These are phyloP conservation scores for Gryon sp. DNA, from an alignment of 1,140 invertebrate species.

Conservation along the genomic window DNA sequence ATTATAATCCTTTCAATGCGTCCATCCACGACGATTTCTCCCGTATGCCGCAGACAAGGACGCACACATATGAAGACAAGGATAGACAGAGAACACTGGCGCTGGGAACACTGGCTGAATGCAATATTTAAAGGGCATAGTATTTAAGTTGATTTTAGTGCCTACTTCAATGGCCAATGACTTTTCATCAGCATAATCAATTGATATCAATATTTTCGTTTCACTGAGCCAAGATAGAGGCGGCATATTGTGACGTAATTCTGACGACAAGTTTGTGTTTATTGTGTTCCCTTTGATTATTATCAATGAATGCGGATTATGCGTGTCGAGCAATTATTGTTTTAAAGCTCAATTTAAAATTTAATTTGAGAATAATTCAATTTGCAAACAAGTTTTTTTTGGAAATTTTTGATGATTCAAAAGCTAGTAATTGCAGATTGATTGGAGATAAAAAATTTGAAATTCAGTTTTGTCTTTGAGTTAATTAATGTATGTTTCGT, in stretches of 20 bases:
- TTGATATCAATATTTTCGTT: constrained; percentile 40
- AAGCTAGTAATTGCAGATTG: not conserved
- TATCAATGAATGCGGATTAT: no score
- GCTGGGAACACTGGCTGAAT: constrained; percentile 43
- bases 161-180: constrained; percentile 19
- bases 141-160: constrained; percentile 30
- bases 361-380: no score
- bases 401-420: no score
- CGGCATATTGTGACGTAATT: constrained; percentile 10
- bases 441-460: not conserved
- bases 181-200: constrained; percentile 23
- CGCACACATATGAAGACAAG: constrained; percentile 12
- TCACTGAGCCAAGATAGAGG: constrained; percentile 9
- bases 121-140: constrained; percentile 41
- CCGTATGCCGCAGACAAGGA: constrained; percentile 19
- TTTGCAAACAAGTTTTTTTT: no score
- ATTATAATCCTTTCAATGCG: constrained; percentile 56
- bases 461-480: not conserved
- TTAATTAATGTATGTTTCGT: not conserved
- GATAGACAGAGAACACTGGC: not conserved
- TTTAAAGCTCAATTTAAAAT: no score
- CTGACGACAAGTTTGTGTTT: not conserved
- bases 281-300: no score
- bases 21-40: constrained; percentile 44
- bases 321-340: no score